A percentile compares a stretch with the other conserved stretches of the same genome.
phyloP scores from a whole-genome alignment of 2,113 vertebrate genomes.

The Ursus arctos region DNA sequence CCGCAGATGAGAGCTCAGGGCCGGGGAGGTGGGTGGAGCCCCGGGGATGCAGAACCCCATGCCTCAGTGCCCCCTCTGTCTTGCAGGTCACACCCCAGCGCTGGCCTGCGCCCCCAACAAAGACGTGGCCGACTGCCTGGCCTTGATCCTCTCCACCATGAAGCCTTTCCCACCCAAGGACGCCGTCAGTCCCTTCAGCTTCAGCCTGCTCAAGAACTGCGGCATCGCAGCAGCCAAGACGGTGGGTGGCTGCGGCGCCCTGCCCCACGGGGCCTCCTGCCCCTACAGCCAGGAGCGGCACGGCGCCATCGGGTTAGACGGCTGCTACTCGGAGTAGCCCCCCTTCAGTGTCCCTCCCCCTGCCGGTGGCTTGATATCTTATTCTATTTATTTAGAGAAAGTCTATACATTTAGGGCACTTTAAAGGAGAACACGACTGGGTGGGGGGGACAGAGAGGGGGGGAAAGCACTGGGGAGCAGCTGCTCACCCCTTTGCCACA shows the following conservation, averaged over 20 bases:
- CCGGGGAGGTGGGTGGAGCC: not conserved
- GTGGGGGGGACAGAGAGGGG: conserved; percentile 43
- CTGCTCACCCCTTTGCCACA: conserved; percentile 76
- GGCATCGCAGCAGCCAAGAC: conserved; percentile 91
- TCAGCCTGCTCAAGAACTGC: conserved; percentile 97
- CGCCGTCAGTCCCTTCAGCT: conserved; percentile 92
- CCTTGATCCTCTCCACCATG: conserved; percentile 99
- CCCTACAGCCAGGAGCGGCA: conserved; percentile 91
- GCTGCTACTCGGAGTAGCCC: conserved; percentile 95
- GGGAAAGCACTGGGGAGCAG: conserved; percentile 76
- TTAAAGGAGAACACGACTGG: conserved; percentile 93
- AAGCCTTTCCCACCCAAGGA: conserved; percentile 98
- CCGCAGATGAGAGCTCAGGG: not conserved
- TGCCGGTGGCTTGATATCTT: conserved; percentile 89
- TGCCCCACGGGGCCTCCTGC: conserved; percentile 88
- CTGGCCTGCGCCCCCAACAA: conserved; percentile 98
- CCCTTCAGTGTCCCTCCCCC: conserved; percentile 74
- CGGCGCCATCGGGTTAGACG: conserved; percentile 92
- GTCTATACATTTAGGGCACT: conserved; percentile 91
- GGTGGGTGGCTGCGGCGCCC: conserved; percentile 90
- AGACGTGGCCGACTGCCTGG: conserved; percentile 98
- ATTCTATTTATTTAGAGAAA: conserved; percentile 92
- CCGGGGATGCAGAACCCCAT: not conserved
- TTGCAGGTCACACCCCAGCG: conserved; percentile 95
- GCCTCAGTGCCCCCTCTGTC: conserved; percentile 52